Evolutionary conservation across 1,140 invertebrate species (phyloP).

Genomic region (Melipona quadrifasciata): DNA sequence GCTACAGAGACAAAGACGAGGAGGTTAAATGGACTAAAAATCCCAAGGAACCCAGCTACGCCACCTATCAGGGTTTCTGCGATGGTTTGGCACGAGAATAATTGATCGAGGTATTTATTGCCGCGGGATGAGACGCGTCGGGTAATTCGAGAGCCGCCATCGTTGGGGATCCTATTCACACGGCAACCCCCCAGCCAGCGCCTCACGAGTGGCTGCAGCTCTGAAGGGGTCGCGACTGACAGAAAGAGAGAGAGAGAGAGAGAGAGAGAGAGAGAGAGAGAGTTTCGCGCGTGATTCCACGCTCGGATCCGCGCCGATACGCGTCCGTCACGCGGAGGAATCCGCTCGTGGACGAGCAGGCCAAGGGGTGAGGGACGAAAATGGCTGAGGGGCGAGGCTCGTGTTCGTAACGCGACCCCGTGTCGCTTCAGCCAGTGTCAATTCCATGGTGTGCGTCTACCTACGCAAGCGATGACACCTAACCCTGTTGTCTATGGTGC

Average conservation of each 20-base stretch:
- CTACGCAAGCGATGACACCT: slow-evolving; percentile 51
- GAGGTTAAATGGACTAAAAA: too few relatives aligned
- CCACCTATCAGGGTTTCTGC: not conserved
- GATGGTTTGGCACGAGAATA: slow-evolving; percentile 35
- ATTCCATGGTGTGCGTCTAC: slow-evolving; percentile 58
- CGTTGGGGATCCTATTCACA: slow-evolving; percentile 49
- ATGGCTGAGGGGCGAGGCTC: slow-evolving; percentile 41
- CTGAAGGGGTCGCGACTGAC: not conserved
- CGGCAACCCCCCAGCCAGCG: slow-evolving; percentile 21
- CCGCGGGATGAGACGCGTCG: slow-evolving; percentile 45
- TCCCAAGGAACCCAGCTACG: too few relatives aligned
- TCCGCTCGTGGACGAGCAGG: slow-evolving; percentile 32
- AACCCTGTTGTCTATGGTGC: slow-evolving; percentile 25
- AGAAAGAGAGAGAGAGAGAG: not conserved
- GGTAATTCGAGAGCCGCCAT: slow-evolving; percentile 50
- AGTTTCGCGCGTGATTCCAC: slow-evolving; percentile 5
- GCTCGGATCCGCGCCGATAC: slow-evolving; percentile 13
- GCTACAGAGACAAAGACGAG: too few relatives aligned
- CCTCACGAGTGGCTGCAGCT: slow-evolving; percentile 5
- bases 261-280: slow-evolving; percentile 13
- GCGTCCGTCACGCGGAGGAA: slow-evolving; percentile 29
- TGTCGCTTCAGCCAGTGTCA: slow-evolving; percentile 75
- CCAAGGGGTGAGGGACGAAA: slow-evolving; percentile 31
- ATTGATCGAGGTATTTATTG: slow-evolving; percentile 65
- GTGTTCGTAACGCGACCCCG: slow-evolving; percentile 70